Conservation (phyloP, 2,113 vertebrate genomes). For the Gallinago jamesoni region DNA sequence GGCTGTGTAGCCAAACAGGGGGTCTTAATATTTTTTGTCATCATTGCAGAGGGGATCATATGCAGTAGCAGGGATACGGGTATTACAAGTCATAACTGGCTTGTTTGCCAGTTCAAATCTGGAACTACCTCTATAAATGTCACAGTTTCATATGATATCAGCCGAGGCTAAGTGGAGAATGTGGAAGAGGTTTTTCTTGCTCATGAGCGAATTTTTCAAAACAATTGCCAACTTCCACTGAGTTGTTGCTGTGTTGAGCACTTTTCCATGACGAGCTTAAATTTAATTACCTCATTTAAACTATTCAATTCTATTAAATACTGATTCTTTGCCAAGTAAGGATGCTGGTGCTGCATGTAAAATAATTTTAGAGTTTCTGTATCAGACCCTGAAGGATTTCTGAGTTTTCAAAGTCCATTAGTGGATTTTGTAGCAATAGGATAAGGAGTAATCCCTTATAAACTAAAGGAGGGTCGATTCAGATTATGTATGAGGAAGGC, state of each 20-base stretch:
- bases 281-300: background rate
- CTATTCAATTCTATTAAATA: background rate
- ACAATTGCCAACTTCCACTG: background rate
- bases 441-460: background rate
- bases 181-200: background rate
- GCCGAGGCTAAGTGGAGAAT: background rate
- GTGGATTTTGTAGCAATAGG: background rate
- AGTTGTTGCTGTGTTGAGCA: background rate
- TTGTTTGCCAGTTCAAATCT: background rate
- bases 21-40: background rate
- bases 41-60: background rate
- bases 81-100: background rate
- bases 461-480: background rate
- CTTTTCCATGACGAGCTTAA: background rate
- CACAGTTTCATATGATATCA: background rate
- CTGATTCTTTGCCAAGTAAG: background rate
- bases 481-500: background rate
- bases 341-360: background rate
- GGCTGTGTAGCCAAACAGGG: background rate
- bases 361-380: background rate
- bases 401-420: background rate
- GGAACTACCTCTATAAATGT: background rate
- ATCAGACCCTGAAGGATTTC: background rate
- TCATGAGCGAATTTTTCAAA: background rate
- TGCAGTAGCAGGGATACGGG: background rate